Evolutionary conservation across 2,888 invertebrate species (phyloP).

Genomic region (Linnaemya vulpina): DNA sequence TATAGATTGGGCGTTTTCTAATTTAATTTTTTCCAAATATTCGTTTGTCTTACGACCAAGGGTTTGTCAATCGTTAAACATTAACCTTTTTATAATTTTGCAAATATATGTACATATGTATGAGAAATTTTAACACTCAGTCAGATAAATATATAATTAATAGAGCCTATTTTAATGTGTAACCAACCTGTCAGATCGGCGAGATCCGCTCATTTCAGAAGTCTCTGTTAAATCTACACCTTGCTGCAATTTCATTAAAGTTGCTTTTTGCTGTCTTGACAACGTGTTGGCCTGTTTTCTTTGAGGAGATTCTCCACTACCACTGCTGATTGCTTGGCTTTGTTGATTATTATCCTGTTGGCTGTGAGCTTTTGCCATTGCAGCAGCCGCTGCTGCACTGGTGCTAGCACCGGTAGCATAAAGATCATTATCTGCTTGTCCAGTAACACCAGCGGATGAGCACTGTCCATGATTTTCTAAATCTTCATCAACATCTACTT

Average conservation of each 20-base stretch:
- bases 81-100: too few relatives aligned
- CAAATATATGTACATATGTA: too few relatives aligned
- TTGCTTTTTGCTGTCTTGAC: slow-evolving; percentile 79
- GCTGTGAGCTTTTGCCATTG: slow-evolving; percentile 74
- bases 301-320: slow-evolving; percentile 86
- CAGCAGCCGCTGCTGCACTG: slow-evolving; percentile 73
- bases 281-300: slow-evolving; percentile 80
- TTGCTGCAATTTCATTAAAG: slow-evolving; percentile 77
- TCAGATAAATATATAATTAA: too few relatives aligned
- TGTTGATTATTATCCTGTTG: slow-evolving; percentile 84
- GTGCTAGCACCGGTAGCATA: slow-evolving; percentile 77
- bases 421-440: slow-evolving; percentile 82
- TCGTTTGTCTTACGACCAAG: too few relatives aligned
- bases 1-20: too few relatives aligned
- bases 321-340: slow-evolving; percentile 91
- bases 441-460: slow-evolving; percentile 79
- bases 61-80: too few relatives aligned
- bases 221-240: slow-evolving; percentile 89
- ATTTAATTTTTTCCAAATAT: too few relatives aligned
- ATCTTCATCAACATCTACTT: slow-evolving; percentile 87
- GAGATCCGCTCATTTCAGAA: slow-evolving; percentile 85
- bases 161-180: not conserved
- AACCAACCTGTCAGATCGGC: slow-evolving; percentile 78
- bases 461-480: slow-evolving; percentile 87
- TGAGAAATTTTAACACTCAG: too few relatives aligned